phyloP scores from a whole-genome alignment of 64 coral and sea anemone species.

The Pocillopora damicornis region DNA sequence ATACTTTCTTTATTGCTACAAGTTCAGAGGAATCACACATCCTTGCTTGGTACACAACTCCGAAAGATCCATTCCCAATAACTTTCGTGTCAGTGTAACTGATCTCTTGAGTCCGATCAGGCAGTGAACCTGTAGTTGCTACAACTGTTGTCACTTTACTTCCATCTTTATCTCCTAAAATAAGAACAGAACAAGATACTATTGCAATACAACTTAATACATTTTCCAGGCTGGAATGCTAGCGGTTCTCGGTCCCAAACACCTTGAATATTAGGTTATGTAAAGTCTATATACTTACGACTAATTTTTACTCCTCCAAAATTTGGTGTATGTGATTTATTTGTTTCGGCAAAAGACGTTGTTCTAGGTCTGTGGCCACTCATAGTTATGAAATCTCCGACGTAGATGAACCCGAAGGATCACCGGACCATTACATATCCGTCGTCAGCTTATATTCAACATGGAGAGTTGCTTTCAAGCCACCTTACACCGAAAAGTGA shows the following conservation, averaged over 20 bases:
- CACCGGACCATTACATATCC: conserved; percentile 82
- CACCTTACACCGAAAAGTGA: conserved; percentile 77
- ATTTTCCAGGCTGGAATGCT: not conserved
- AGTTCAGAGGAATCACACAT: conserved; percentile 88
- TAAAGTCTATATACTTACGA: conserved; percentile 76
- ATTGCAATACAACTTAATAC: not conserved
- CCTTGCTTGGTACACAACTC: conserved; percentile 98
- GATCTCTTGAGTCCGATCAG: conserved; percentile 99
- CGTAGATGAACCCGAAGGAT: conserved; percentile 53
- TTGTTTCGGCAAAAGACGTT: conserved; percentile 97
- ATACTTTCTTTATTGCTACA: conserved; percentile 98
- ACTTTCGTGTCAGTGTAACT: conserved; percentile 99
- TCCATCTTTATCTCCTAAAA: conserved; percentile 98
- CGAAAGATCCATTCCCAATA: conserved; percentile 99
- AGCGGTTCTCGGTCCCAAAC: conserved; percentile 4
- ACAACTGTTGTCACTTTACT: conserved; percentile 96
- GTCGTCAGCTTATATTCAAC: conserved; percentile 83
- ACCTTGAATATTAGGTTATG: conserved; percentile 48
- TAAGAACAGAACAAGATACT: conserved; percentile 35
- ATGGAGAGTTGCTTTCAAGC: conserved; percentile 92
- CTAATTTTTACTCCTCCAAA: conserved; percentile 98
- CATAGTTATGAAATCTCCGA: conserved; percentile 77
- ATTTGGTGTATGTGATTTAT: conserved; percentile 76
- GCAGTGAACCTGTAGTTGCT: conserved; percentile 93
- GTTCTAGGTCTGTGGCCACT: conserved; percentile 97